phyloP scores from a whole-genome alignment of 2,113 vertebrate species.

The Nothocercus nigrocapillus region DNA sequence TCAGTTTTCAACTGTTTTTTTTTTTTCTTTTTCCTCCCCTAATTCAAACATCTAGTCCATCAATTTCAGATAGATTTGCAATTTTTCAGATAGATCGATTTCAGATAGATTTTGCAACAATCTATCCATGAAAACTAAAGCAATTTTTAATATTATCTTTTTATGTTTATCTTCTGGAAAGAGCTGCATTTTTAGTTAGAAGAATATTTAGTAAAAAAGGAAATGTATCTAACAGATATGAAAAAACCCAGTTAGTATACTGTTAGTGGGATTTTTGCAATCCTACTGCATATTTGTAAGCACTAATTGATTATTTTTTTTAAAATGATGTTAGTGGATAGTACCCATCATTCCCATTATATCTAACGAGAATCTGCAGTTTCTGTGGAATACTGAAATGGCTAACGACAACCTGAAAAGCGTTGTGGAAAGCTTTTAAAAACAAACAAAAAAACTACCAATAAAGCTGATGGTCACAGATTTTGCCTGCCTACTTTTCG shows the following conservation, averaged over 20 bases:
- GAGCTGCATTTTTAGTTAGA: background rate
- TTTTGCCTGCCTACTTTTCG: background rate
- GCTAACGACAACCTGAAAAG: background rate
- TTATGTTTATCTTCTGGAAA: constrained; percentile 44
- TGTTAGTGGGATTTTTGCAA: background rate
- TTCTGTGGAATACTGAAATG: background rate
- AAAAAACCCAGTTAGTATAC: background rate
- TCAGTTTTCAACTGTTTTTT: constrained; percentile 46
- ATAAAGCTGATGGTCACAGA: background rate
- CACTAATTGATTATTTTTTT: background rate
- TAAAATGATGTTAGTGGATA: background rate
- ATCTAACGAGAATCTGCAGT: background rate
- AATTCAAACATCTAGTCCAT: constrained; percentile 69
- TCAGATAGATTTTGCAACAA: constrained; percentile 60
- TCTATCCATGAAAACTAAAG: constrained; percentile 48
- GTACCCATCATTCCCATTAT: background rate
- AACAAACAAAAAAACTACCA: background rate
- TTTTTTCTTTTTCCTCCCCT: background rate
- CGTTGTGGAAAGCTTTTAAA: background rate
- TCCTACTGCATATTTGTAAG: background rate
- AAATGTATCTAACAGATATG: background rate
- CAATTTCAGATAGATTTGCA: constrained; percentile 38
- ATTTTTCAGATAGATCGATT: constrained; percentile 1
- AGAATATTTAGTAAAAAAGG: constrained; percentile 26
- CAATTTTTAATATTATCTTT: constrained; percentile 23